Base-by-base conservation (phyloP, 2,797 vertebrate genomes). In the Pteronotus mesoamericanus region DNA sequence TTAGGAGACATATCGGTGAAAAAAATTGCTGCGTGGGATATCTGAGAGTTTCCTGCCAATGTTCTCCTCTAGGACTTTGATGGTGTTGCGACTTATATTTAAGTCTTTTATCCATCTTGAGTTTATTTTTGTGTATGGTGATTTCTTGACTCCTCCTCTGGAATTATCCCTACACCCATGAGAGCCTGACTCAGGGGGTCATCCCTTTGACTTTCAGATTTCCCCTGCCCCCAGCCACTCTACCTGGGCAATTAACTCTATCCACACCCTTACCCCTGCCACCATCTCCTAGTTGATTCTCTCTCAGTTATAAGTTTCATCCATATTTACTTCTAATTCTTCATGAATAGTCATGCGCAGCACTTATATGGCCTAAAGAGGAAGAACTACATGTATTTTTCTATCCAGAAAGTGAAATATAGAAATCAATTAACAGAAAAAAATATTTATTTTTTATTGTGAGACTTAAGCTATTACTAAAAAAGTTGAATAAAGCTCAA, bases 351-450 rank as follows among this genome's bases (percentile, higher is more conserved):
- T 69, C 37, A 68, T 44, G 16, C 4, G 12, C 10, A 94, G 24
- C 21, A 22, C 10, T 71, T 71, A 0, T 55, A 64, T 66, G n/a
- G 32, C 10, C 29, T 55, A 42, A 15, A 61, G 9, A 68, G 9
- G 51, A 72, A 82, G 6, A 88, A 51, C 16, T 37, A 4, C 8
- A 5, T 32, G 19, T 46, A 37, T 83, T 82, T 93, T 44, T 19
- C 10, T 32, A 75, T 53, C 9, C 22, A 69, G 22, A 79, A 64
- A 90, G 22, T 44, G 6, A 92, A 95, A 64, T 64, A 32, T 15
- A 80, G 91, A 93, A 94, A 44, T 61, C 61, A 89, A 72, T 72
- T 39, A 66, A 87, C 10, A 61, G 29, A 84, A 94, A 91, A 94
- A 92, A 87, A 74, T 72, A 79, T 26, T n/a, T 59, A 66, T 64